phyloP scores from a whole-genome alignment of 2,888 invertebrate genomes.

The Standfussiana lucernea region DNA sequence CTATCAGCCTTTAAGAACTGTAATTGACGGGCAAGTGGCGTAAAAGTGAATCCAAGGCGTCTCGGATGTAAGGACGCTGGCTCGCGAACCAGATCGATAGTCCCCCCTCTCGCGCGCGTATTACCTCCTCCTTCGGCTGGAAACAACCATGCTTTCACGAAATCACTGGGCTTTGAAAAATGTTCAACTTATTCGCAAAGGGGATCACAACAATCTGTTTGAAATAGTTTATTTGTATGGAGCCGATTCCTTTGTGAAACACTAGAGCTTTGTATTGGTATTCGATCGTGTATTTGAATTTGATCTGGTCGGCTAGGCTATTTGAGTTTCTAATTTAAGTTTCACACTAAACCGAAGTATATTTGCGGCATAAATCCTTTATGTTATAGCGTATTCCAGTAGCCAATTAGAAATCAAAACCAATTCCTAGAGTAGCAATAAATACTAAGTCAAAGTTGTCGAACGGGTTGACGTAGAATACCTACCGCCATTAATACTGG shows the following conservation, averaged over 20 bases:
- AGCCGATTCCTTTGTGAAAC: slow-evolving; percentile 39
- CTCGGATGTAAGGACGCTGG: slow-evolving; percentile 73
- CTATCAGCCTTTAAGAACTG: slow-evolving; percentile 71
- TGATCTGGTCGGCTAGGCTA: slow-evolving; percentile 15
- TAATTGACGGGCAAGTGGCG: slow-evolving; percentile 81
- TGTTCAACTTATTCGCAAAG: slow-evolving; percentile 49
- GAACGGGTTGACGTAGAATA: slow-evolving; percentile 38
- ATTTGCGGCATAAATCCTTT: slow-evolving; percentile 15
- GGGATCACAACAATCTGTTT: slow-evolving; percentile 52
- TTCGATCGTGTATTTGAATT: slow-evolving; percentile 35
- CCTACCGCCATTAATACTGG: slow-evolving; percentile 46
- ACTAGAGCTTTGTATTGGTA: slow-evolving; percentile 28
- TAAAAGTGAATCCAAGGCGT: slow-evolving; percentile 80
- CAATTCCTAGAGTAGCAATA: slow-evolving; percentile 38
- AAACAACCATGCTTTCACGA: slow-evolving; percentile 64
- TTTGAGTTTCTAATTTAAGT: slow-evolving; percentile 33
- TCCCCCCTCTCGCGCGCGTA: slow-evolving; percentile 58
- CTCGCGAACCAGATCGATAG: slow-evolving; percentile 77
- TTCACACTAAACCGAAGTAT: not conserved
- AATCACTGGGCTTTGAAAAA: slow-evolving; percentile 59
- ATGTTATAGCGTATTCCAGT: slow-evolving; percentile 32
- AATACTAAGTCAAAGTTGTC: slow-evolving; percentile 48
- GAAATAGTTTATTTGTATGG: slow-evolving; percentile 51
- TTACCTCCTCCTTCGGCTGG: slow-evolving; percentile 52
- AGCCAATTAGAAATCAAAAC: slow-evolving; percentile 34